Evolutionary conservation across 2,888 invertebrate species (phyloP), one percentile per base, ranked within the genome.

Genomic region (Eupithecia dodoneata): DNA sequence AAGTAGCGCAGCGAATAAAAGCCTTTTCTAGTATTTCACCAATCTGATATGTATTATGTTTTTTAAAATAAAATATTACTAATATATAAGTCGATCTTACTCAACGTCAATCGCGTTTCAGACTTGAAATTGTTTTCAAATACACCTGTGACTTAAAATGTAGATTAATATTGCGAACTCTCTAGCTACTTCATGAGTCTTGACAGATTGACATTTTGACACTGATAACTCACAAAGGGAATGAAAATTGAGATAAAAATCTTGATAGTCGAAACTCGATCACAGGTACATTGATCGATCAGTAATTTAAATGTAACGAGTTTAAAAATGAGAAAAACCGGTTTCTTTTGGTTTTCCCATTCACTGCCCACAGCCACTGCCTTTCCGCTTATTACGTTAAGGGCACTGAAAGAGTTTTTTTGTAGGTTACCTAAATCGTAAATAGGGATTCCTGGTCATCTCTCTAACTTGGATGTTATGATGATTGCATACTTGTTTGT

Each of bases 161-260:
- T 42, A 70, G 41, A 30, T 74, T 65, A 52, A 45, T 74, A 69
- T 72, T 41, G 55, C 42, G 44, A 66, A 49, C 66, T 55, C 42
- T 73, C n/a, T 30, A 74, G 45, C 49, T 41, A 55, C 41, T 71
- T 74, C 44, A 59, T 67, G 59, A 67, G 44, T 15, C 47, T 15
- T 47, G 71, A 78, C 13, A 18, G 75, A 71, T 52, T 73, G 73
- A 55, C 71, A 78, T 44, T 71, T 55, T 67, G 71, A 78, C 71
- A 67, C 42, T 75, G 44, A 73, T 73, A 71, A 71, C 67, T 75
- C 52, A 52, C 49, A 59, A 47, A 71, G 74, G 71, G 71, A 71
- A 30, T 71, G 9, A 4, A 4, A 45, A 45, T 66, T 10, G 15
- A 66, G 4, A 63, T 63, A 9, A 63, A 18, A 12, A 59, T 63